phyloP scores from a whole-genome alignment of 2,888 invertebrate species.

The Fabriciana adippe region DNA sequence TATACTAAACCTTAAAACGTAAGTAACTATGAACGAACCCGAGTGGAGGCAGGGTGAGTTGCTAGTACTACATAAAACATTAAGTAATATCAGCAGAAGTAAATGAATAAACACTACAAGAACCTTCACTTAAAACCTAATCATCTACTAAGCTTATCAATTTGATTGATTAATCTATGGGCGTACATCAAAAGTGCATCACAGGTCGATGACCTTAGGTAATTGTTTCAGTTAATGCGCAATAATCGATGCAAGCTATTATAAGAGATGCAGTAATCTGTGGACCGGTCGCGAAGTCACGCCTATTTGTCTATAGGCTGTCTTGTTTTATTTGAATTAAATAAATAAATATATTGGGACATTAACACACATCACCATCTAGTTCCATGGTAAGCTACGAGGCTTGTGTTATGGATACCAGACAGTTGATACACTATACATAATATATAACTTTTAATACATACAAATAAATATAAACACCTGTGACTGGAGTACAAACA shows the following conservation, averaged over 20 bases:
- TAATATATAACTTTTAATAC: too few species aligned
- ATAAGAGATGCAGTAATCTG: constrained; percentile 68
- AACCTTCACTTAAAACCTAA: constrained; percentile 11
- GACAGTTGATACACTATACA: too few species aligned
- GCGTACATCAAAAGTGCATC: constrained; percentile 42
- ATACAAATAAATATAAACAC: too few species aligned
- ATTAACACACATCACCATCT: too few species aligned
- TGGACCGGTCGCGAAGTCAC: constrained; percentile 68
- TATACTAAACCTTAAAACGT: too few species aligned
- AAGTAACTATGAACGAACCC: too few species aligned
- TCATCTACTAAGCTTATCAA: constrained; percentile 10
- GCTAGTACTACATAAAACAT: neutral
- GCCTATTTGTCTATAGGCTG: constrained; percentile 57
- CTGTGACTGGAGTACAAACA: too few species aligned
- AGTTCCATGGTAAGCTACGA: too few species aligned
- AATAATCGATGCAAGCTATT: constrained; percentile 64
- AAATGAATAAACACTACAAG: neutral
- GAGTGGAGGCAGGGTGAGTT: too few species aligned
- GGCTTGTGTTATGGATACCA: too few species aligned
- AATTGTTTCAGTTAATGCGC: constrained; percentile 61
- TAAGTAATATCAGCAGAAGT: neutral
- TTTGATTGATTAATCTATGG: constrained; percentile 27
- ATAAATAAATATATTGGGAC: too few species aligned
- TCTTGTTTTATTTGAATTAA: constrained; percentile 17
- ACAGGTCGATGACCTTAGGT: constrained; percentile 45